phyloP scores from a whole-genome alignment of 30 jellyfish, hydroid and myxozoan species.

The Chrysaora quinquecirrha region DNA sequence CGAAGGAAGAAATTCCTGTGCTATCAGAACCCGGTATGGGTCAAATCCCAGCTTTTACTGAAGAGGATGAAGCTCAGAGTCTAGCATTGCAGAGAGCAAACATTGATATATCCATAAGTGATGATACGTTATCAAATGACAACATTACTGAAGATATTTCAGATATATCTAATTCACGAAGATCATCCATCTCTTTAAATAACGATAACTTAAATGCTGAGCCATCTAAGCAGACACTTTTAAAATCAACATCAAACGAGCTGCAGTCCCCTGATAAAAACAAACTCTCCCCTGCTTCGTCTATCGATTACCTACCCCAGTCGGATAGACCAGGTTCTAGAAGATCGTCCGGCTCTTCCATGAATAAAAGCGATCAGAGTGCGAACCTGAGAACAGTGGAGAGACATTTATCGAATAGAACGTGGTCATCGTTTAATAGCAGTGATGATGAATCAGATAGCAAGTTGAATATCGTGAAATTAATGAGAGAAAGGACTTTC shows the following conservation, averaged over 20 bases:
- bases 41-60: too few species aligned
- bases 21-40: too few species aligned
- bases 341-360: constrained; percentile 10
- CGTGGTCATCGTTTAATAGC: constrained; percentile 82
- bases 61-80: too few species aligned
- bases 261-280: constrained; percentile 3
- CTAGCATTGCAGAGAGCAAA: too few species aligned
- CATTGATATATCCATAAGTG: too few species aligned
- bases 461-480: constrained; percentile 60
- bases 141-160: too few species aligned
- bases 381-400: background rate
- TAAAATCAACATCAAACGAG: background rate
- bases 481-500: constrained; percentile 53
- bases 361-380: background rate
- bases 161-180: too few species aligned
- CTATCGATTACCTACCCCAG: constrained; percentile 17
- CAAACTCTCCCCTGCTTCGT: constrained; percentile 36
- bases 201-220: too few species aligned
- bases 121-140: too few species aligned
- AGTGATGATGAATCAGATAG: constrained; percentile 39
- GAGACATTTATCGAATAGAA: background rate
- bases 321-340: constrained; percentile 24
- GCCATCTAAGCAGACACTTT: too few species aligned
- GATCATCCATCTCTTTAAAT: too few species aligned
- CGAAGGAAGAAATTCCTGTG: too few species aligned